These are phyloP conservation scores for Psittacula derbiana DNA, from an alignment of 2,797 vertebrate genomes.

Conservation along the genomic window DNA sequence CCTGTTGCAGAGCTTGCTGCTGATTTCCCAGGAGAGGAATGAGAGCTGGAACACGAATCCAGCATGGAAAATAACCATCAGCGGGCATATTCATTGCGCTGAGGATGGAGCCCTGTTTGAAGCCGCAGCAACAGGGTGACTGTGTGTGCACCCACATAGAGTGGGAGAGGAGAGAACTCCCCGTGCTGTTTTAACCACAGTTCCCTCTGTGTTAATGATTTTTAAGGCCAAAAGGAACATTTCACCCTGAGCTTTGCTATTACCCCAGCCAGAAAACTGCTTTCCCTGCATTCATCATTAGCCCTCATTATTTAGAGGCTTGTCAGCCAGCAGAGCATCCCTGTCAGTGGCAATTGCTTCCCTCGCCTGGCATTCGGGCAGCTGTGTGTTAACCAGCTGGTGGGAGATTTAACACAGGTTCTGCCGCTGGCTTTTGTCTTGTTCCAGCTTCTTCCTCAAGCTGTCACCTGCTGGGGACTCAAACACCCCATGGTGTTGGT, in stretches of 20 bases:
- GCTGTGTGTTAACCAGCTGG: background rate
- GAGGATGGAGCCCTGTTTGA: background rate
- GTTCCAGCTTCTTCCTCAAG: background rate
- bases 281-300: background rate
- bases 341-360: background rate
- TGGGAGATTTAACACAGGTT: background rate
- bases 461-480: rapidly evolving
- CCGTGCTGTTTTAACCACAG: background rate
- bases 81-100: rapidly evolving
- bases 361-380: background rate
- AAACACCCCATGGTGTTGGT: rapidly evolving
- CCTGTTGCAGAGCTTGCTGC: background rate
- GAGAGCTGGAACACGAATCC: background rate
- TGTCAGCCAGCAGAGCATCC: background rate
- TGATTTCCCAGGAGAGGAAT: slow-evolving; percentile 20
- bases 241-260: background rate
- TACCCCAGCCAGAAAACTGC: background rate
- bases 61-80: background rate
- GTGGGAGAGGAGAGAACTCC: background rate
- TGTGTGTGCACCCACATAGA: background rate
- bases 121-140: rapidly evolving
- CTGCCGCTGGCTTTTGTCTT: background rate
- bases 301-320: background rate
- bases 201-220: background rate
- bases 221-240: background rate